Base-by-base conservation (phyloP, 2,888 invertebrate species). In the Xylocampa areola region DNA sequence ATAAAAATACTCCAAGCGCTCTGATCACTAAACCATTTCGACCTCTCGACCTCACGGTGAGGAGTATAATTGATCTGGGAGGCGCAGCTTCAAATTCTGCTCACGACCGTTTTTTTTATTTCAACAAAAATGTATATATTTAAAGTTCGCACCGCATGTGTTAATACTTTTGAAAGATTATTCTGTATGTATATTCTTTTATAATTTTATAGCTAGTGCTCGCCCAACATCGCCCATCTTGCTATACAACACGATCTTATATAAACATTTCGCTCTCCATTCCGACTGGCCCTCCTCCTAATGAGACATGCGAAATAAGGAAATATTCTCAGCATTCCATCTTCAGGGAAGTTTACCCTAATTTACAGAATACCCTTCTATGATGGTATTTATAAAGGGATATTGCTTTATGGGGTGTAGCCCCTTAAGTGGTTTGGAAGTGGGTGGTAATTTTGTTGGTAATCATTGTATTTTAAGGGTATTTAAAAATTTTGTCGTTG, bases 281-380 rank as follows among this genome's bases (percentile, higher is more conserved):
- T 58, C 6, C 21, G 13, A 11, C 39, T 17, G 33, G 35, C 33
- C 44, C 44, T 27, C 21, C 23, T 2, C 5, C 25, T 59, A 70
- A 70, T 49, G 67, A 70, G 59, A 53, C 57, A 48, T 37, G 17
- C 30, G 47, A 17, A 57, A 71, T 62, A 57, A 53, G 67, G 48
- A 57, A 52, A 71, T 59, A 66, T 67, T 30, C 37, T 7, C 49
- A 53, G n/a, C 47, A 29, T 47, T 33, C 45, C 32, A 48, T 50
- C 41, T 52, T 30, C 7, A 50, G 33, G 44, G 59, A 25, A 51
- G 62, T 53, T 40, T 44, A 49, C 59, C 53, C 59, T 62, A 59
- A 70, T 70, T 66, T 54, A 21, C 13, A 29, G 10, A 16, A 17
- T 35, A 36, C 48, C 57, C 53, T 49, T 62, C 54, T 60, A 47